Evolutionary conservation across 2,797 vertebrate species (phyloP), one percentile per base, ranked within the genome.

Genomic region (Malacoctenus gilli): DNA sequence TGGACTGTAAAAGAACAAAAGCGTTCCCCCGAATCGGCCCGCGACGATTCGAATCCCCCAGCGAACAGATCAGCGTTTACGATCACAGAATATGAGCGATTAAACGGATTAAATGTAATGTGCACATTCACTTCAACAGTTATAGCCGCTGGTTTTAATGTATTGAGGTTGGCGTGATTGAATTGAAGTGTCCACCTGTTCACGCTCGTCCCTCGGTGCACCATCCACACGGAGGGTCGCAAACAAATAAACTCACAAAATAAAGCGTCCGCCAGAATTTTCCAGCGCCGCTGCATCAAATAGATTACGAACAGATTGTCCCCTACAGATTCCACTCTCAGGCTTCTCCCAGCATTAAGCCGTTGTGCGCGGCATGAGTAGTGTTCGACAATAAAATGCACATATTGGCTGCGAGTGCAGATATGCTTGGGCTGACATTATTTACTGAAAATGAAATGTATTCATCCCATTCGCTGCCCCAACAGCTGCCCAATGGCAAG

Each of bases 371-470:
- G 19, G 13, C 25, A 22, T 9, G 36, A 52, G 32, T 1, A 13
- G 32, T 5, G 28, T 32, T 61, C 39, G 44, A 32, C 23, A 47
- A 19, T 35, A n/a, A 39, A 34, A 47, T 22, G 14, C 21, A 38
- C 32, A 1, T 12, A 14, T 9, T 8, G 12, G 18, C 37, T 19
- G 1, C 3, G 11, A 19, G 9, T 39, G 16, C 18, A 42, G 4
- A 56, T 28, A 4, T 41, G 11, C 8, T 19, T 53, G n/a, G n/a
- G 31, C 20, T 8, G 4, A 20, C 20, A 49, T 32, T 49, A 39
- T 49, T 54, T 38, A 34, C 16, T 59, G 20, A 31, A 61, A 37
- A 40, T 20, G n/a, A 36, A 36, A 38, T 10, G 13, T n/a, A 5
- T 12, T 36, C 18, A 11, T 64, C 30, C 23, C 19, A 37, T 22